Evolutionary conservation across 2,113 vertebrate species (phyloP).

Genomic region (Crypturellus undulatus): DNA sequence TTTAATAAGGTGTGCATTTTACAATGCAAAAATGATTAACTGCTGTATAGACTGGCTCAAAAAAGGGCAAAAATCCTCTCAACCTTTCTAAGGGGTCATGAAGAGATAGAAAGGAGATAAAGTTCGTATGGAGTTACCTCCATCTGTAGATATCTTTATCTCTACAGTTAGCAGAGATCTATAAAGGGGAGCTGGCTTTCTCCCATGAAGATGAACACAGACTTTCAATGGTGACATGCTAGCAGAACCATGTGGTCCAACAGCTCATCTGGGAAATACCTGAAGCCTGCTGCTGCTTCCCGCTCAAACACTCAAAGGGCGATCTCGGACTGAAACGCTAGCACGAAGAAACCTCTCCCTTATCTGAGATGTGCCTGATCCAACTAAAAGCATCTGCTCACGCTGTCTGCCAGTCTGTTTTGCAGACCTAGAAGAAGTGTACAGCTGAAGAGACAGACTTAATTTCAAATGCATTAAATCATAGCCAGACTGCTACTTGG

Average conservation of each 20-base stretch:
- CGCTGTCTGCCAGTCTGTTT: constrained; percentile 63
- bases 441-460: constrained; percentile 70
- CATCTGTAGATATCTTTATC: background rate
- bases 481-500: constrained; percentile 56
- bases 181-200: background rate
- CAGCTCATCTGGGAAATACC: background rate
- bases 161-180: background rate
- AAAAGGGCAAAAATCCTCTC: background rate
- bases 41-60: background rate
- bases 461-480: constrained; percentile 70
- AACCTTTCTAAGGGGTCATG: background rate
- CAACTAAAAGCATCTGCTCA: constrained; percentile 63
- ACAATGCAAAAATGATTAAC: background rate
- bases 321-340: background rate
- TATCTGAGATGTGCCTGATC: background rate
- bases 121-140: background rate
- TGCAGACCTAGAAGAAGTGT: constrained; percentile 57
- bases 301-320: background rate
- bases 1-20: background rate
- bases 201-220: background rate
- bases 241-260: background rate
- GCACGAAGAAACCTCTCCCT: constrained; percentile 10
- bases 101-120: background rate
- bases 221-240: background rate
- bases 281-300: background rate